phyloP scores from a whole-genome alignment of 1,140 invertebrate genomes.

The Ptiloglossa arizonensis region DNA sequence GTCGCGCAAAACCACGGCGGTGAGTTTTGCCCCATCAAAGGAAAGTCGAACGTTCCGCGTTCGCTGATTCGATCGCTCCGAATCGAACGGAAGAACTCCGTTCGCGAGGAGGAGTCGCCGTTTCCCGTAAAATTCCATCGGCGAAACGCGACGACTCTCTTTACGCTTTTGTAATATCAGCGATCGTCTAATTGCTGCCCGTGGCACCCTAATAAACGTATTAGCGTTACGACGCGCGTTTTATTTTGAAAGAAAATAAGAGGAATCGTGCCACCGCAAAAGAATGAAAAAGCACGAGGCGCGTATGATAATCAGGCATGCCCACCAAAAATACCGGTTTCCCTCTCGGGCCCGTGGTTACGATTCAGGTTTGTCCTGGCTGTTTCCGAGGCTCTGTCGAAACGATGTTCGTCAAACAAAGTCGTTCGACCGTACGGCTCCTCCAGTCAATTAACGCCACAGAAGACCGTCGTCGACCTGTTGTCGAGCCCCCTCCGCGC shows the following conservation, averaged over 20 bases:
- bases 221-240: conserved; percentile 36
- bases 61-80: too few relatives aligned
- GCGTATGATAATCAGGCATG: conserved; percentile 64
- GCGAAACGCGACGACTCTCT: background rate
- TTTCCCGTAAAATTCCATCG: conserved; percentile 25
- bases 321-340: conserved; percentile 67
- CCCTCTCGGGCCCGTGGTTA: conserved; percentile 58
- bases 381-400: conserved; percentile 61
- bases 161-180: conserved; percentile 38
- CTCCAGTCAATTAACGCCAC: conserved; percentile 66
- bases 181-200: conserved; percentile 31
- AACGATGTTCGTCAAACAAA: conserved; percentile 68
- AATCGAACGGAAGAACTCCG: background rate
- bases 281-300: conserved; percentile 59
- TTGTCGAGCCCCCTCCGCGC: conserved; percentile 19
- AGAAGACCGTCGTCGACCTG: conserved; percentile 35
- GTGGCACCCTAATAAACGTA: conserved; percentile 45
- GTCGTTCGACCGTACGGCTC: conserved; percentile 59
- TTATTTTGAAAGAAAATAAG: background rate
- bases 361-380: conserved; percentile 64
- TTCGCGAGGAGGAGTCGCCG: background rate
- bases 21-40: too few relatives aligned
- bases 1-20: too few relatives aligned
- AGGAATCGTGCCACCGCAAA: conserved; percentile 34
- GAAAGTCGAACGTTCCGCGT: too few relatives aligned